Base-by-base conservation (phyloP, 2,888 invertebrate species). In the Ochropleura leucogaster region DNA sequence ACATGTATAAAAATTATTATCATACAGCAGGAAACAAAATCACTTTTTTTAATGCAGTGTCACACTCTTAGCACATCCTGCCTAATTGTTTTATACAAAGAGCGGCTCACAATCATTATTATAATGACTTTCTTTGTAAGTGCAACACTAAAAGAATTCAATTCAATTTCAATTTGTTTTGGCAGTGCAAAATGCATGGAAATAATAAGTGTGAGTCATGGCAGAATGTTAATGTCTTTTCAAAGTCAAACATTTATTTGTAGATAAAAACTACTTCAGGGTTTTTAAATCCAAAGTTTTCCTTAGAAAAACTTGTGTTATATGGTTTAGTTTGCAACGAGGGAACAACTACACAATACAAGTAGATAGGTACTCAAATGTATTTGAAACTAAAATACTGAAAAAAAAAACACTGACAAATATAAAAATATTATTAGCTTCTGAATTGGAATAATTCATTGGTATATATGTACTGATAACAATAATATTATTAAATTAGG, bases 51-150 rank as follows among this genome's bases (percentile, higher is more conserved):
- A 51, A 85, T 85, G 77, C 75, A 62, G 7, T 9, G 53, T 59
- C 79, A 80, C 63, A 68, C 74, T 63, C 12, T 72, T 57, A 20
- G 47, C 57, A 77, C 85, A 85, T 88, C 87, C 85, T 88, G 81
- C 49, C 77, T 74, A 64, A 85, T 87, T 82, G 74, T 79, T 71
- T 53, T 66, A 74, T 68, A 83, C 75, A 86, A 79, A 79, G 81
- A 80, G 57, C 84, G 86, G 84, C 70, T 80, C 85, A 82, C 70
- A 74, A 64, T 72, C 64, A 69, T 66, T 78, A 77, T 71, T 76
- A 66, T 78, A 76, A 84, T 85, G 75, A 62, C 78, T 82, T 82
- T 86, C 82, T 79, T 84, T 81, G 75, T 80, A 68, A 55, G 59
- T 74, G 20, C 20, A 40, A 67, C 57, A 67, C 57, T 60, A 18